Conservation (phyloP, 2,113 vertebrate species). For the Lophochroa leadbeateri region DNA sequence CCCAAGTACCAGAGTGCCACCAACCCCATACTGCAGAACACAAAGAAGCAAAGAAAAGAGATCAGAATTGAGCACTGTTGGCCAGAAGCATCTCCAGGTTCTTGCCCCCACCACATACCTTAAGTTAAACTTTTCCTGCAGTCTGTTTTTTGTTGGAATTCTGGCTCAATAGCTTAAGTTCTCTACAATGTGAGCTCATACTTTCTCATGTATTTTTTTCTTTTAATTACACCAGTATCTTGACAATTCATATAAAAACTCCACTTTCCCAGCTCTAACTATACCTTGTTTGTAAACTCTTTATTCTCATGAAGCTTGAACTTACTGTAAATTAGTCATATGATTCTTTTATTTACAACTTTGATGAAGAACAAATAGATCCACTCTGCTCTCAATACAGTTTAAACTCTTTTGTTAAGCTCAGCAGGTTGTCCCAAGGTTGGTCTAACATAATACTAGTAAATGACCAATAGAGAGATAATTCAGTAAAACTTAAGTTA, state of each 20-base stretch:
- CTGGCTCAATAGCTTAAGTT: neutral
- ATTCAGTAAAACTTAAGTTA: neutral
- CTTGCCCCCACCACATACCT: neutral
- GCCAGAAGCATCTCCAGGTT: neutral
- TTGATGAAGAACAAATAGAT: neutral
- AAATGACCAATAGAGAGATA: neutral
- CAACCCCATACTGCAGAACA: neutral
- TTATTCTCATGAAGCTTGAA: neutral
- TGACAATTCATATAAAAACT: neutral
- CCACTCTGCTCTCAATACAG: rapidly evolving
- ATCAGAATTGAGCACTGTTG: neutral
- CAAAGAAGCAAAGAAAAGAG: neutral
- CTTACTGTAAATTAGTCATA: neutral
- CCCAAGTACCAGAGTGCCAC: neutral
- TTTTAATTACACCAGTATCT: neutral
- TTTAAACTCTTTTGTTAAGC: neutral
- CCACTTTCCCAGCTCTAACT: neutral
- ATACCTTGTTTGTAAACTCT: neutral
- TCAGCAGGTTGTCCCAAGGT: neutral
- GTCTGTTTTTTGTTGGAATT: neutral
- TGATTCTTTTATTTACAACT: neutral
- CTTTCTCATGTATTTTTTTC: neutral
- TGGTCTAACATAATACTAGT: rapidly evolving
- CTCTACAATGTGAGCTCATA: neutral
- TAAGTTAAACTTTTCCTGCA: neutral